These are phyloP conservation scores for Zelostemma sp. DNA, from an alignment of 1,140 invertebrate genomes.

Conservation along the genomic window DNA sequence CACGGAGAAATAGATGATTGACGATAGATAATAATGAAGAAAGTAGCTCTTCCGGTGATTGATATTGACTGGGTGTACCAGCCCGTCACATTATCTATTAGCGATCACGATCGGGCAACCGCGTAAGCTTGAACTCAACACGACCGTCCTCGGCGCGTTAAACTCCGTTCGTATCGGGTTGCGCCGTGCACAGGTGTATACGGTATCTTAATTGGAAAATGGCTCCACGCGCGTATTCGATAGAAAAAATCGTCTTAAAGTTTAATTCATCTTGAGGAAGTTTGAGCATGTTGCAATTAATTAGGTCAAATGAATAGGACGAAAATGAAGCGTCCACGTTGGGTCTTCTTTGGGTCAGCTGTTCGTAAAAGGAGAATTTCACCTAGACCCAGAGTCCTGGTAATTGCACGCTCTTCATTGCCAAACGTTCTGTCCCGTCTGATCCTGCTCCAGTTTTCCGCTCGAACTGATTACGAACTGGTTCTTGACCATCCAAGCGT, in stretches of 20 bases:
- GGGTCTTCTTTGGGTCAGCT: neutral
- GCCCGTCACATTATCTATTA: constrained; percentile 52
- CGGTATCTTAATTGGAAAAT: constrained; percentile 25
- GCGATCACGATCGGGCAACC: constrained; percentile 46
- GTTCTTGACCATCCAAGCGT: constrained; percentile 66
- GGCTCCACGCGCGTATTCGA: constrained; percentile 11
- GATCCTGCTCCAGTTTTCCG: constrained; percentile 57
- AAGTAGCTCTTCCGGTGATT: constrained; percentile 47
- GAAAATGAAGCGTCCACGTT: constrained; percentile 48
- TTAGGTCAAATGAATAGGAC: no score
- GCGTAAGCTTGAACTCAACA: constrained; percentile 37
- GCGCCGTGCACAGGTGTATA: constrained; percentile 26
- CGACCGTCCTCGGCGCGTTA: constrained; percentile 42
- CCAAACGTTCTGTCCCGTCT: constrained; percentile 31
- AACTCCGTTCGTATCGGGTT: constrained; percentile 25
- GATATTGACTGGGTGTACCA: constrained; percentile 27
- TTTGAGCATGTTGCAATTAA: neutral
- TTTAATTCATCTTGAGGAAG: no score
- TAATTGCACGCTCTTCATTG: constrained; percentile 39
- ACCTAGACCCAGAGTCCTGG: constrained; percentile 49
- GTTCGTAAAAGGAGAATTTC: no score
- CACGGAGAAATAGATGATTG: constrained; percentile 19
- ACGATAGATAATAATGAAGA: constrained; percentile 50
- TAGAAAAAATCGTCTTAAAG: constrained; percentile 9
- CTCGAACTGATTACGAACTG: constrained; percentile 63